A percentile compares a stretch with the other conserved stretches of the same genome.
These are phyloP conservation scores for Aldabrachelys gigantea DNA, from an alignment of 2,113 vertebrate species.

Conservation along the genomic window DNA sequence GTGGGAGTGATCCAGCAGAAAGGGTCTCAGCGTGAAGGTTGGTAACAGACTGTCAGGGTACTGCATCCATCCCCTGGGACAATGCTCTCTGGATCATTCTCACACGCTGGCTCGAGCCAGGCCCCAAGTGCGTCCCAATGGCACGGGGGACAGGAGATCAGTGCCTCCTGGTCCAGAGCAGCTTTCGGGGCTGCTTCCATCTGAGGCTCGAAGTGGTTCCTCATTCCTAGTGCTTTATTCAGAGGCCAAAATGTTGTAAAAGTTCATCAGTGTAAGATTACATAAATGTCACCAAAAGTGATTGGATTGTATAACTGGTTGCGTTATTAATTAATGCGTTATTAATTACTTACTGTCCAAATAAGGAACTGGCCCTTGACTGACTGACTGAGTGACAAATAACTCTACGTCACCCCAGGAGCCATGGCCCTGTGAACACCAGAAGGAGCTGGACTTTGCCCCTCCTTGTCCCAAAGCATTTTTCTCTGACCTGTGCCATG, in stretches of 20 bases:
- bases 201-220: background rate
- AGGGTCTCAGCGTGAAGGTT: background rate
- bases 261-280: background rate
- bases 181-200: background rate
- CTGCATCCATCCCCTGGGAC: background rate
- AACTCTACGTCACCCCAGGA: background rate
- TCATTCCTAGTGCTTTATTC: background rate
- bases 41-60: background rate
- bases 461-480: background rate
- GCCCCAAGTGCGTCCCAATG: background rate
- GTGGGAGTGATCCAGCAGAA: background rate
- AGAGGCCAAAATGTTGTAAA: background rate
- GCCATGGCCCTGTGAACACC: too few species aligned
- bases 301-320: background rate
- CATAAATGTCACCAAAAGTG: background rate
- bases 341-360: background rate
- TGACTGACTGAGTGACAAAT: background rate
- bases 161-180: too few species aligned
- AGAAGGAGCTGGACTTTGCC: background rate
- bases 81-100: background rate
- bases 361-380: background rate
- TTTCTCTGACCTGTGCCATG: background rate
- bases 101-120: background rate
- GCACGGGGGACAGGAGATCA: background rate
- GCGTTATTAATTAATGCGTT: rapidly evolving